Percentiles rank a stretch among this genome's conserved stretches.
These are phyloP conservation scores for Laterallus jamaicensis DNA, from an alignment of 2,113 vertebrate species.

Conservation along the genomic window DNA sequence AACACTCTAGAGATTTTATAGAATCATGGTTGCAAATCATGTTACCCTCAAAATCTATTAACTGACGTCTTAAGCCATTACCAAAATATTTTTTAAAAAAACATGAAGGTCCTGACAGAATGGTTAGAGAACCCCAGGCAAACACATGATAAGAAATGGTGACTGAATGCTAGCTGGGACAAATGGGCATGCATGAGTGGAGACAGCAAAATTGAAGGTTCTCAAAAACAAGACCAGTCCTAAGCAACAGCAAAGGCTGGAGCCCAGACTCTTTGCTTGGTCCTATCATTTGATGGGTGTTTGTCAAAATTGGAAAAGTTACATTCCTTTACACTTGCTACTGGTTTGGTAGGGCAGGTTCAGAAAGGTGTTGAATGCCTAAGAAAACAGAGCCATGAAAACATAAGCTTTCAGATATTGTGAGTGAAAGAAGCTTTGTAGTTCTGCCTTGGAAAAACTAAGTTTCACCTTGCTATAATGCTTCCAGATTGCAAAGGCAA, in stretches of 20 bases:
- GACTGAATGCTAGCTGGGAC: neutral
- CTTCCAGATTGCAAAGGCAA: neutral
- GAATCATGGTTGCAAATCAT: neutral
- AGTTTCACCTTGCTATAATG: neutral
- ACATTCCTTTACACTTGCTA: neutral
- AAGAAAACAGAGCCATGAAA: neutral
- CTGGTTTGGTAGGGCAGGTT: neutral
- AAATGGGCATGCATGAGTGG: neutral
- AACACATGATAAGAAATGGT: neutral
- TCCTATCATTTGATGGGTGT: neutral
- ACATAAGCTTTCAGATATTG: neutral
- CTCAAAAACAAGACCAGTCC: neutral
- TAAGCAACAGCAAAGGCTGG: neutral
- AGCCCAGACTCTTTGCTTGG: neutral
- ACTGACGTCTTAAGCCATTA: neutral
- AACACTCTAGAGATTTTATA: neutral
- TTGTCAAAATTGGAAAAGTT: neutral
- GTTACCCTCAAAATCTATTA: neutral
- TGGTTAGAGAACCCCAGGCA: neutral
- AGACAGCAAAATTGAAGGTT: neutral
- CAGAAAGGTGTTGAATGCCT: neutral
- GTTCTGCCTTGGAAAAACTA: neutral
- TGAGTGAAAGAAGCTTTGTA: neutral
- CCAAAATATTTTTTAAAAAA: neutral
- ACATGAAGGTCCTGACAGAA: neutral